phyloP scores from a whole-genome alignment of 92 coral and sea anemone genomes.

The Epizoanthus scotinus region DNA sequence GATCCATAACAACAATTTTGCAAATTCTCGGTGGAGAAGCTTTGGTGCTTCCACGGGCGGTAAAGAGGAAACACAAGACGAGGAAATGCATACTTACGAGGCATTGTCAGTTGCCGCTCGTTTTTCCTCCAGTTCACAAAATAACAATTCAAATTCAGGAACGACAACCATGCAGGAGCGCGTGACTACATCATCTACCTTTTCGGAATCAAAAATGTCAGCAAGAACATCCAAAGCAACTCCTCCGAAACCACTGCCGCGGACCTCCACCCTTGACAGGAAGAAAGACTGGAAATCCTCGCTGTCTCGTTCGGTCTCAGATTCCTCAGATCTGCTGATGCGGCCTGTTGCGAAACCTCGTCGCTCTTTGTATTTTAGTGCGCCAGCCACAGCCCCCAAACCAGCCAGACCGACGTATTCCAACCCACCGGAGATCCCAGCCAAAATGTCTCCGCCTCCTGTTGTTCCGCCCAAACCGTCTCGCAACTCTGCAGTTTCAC shows the following conservation, averaged over 20 bases:
- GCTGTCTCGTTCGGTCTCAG: conserved; percentile 13
- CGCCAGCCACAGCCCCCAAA: background rate
- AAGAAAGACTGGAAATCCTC: background rate
- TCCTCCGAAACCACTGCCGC: conserved; percentile 39
- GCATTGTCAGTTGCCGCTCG: background rate
- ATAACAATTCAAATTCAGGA: conserved; percentile 2
- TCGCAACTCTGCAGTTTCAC: conserved; percentile 4
- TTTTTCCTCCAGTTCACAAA: background rate
- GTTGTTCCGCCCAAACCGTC: conserved; percentile 18
- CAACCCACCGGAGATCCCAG: background rate
- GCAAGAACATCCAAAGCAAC: background rate
- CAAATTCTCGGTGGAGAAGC: background rate
- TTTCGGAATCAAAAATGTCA: conserved; percentile 15
- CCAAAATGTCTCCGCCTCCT: background rate
- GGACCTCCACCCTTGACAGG: conserved; percentile 14
- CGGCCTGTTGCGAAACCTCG: conserved; percentile 39
- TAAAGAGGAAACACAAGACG: background rate
- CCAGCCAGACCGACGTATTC: background rate
- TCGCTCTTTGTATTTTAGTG: conserved; percentile 22
- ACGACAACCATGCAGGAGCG: conserved; percentile 7
- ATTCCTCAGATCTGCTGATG: conserved; percentile 15
- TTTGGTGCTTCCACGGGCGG: background rate
- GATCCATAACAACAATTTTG: conserved; percentile 10
- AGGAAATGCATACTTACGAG: background rate
- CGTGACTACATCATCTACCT: background rate